Base-by-base conservation (phyloP, 2,797 vertebrate genomes). In the Neosilurus mollespiculum region DNA sequence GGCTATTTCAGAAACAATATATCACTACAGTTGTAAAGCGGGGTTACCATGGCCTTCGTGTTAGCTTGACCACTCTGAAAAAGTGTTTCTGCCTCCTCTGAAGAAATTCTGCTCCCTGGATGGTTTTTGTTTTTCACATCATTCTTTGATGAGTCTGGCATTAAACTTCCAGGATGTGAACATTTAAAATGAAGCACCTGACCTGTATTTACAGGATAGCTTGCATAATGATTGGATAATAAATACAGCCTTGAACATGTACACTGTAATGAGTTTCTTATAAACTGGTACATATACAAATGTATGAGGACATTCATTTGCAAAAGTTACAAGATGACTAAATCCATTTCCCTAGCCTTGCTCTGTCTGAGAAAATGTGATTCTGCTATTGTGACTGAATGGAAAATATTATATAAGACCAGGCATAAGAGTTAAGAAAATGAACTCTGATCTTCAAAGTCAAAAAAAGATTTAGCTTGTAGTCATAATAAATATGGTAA, bases 391-490 rank as follows among this genome's bases (percentile, higher is more conserved):
- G 15, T 37, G 7, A 22, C 67, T 18, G 26, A 59, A 3, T 64
- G 26, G 43, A 54, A 43, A 64, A 79, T 6, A 24, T 73, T 56
- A 58, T 20, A 43, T 24, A 78, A 78, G 56, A 78, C 53, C 53
- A 54, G 1, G 9, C 51, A 30, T 37, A 9, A 43, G 70, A 11
- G 37, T 83, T 78, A 69, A 59, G 53, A 16, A 24, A 22, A 59
- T 37, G 49, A 58, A 22, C 49, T 58, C 10, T 71, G n/a, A 72
- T 69, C 43, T n/a, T 70, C 66, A 20, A 16, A 9, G 30, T 37
- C 22, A 9, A n/a, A 71, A 49, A 51, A 51, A 14, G 4, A 24
- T 75, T 75, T 56, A 75, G 16, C 53, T 18, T 58, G 26, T 34
- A 58, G 73, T 59, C 65, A 5, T 43, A 43, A 43, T 43, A 43